phyloP scores from a whole-genome alignment of 2,888 invertebrate genomes.

The Ceraclea dissimilis region DNA sequence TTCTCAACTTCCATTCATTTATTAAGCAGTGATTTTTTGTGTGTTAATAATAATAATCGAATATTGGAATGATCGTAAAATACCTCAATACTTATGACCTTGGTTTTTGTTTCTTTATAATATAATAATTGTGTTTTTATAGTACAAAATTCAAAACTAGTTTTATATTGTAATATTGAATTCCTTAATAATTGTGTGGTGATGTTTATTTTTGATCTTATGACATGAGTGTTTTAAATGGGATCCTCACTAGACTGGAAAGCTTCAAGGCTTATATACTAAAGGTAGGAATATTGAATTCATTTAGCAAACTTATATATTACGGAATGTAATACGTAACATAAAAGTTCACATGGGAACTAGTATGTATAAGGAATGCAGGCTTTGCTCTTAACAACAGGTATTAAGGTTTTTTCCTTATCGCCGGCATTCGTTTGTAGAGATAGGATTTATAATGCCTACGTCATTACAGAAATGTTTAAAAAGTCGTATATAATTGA shows the following conservation, averaged over 20 bases:
- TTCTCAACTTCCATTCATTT: too few species aligned
- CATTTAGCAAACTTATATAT: too few species aligned
- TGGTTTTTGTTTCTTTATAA: neutral
- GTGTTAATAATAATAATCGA: neutral
- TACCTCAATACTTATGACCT: too few species aligned
- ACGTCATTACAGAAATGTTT: neutral
- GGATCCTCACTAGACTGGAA: constrained; percentile 17
- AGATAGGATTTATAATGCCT: neutral
- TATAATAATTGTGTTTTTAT: neutral
- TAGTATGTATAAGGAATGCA: too few species aligned
- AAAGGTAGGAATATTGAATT: constrained; percentile 11
- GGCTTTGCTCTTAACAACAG: too few species aligned
- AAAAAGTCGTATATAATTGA: neutral
- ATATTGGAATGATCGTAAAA: too few species aligned
- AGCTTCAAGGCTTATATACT: constrained; percentile 19
- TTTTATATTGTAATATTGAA: neutral
- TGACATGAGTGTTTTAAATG: constrained; percentile 20
- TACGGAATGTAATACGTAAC: too few species aligned
- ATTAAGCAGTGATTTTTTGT: neutral
- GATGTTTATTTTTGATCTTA: neutral
- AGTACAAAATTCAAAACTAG: neutral
- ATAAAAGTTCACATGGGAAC: too few species aligned
- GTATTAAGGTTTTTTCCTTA: too few species aligned
- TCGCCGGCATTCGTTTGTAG: too few species aligned
- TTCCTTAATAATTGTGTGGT: constrained; percentile 1